These are phyloP conservation scores for Ips nitidus DNA, from an alignment of 1,140 invertebrate genomes.

Conservation along the genomic window DNA sequence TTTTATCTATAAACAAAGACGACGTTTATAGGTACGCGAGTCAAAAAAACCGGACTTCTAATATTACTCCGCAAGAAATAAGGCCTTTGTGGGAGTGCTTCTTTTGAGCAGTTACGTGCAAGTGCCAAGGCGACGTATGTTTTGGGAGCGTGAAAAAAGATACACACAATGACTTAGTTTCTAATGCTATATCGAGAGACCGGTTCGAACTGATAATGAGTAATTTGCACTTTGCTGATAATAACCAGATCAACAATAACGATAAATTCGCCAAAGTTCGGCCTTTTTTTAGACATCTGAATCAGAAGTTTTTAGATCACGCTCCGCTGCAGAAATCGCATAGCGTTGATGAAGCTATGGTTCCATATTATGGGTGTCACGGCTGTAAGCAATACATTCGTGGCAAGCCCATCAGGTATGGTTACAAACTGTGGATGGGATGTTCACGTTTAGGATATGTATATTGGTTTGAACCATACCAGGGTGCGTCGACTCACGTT, in stretches of 20 bases:
- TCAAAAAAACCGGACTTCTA: no score
- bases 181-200: slow-evolving; percentile 23
- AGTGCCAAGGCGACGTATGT: no score
- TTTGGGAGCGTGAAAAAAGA: no score
- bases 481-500: slow-evolving; percentile 7
- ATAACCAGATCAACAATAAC: slow-evolving; percentile 38
- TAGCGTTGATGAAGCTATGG: slow-evolving; percentile 36
- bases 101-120: no score
- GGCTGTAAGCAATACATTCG: slow-evolving; percentile 40
- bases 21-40: no score
- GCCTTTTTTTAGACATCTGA: slow-evolving; percentile 38
- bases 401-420: slow-evolving; percentile 38
- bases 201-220: slow-evolving; percentile 29
- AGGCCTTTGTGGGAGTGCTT: no score
- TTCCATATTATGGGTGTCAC: slow-evolving; percentile 39
- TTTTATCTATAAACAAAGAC: no score
- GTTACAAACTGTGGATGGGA: slow-evolving; percentile 32
- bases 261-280: slow-evolving; percentile 47
- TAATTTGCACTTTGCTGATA: slow-evolving; percentile 38
- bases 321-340: slow-evolving; percentile 2
- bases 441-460: not conserved
- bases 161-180: no score
- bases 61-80: no score
- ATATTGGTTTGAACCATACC: not conserved
- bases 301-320: slow-evolving; percentile 19